Evolutionary conservation across 92 coral and sea anemone genomes (phyloP).

Genomic region (Porites evermanni): DNA sequence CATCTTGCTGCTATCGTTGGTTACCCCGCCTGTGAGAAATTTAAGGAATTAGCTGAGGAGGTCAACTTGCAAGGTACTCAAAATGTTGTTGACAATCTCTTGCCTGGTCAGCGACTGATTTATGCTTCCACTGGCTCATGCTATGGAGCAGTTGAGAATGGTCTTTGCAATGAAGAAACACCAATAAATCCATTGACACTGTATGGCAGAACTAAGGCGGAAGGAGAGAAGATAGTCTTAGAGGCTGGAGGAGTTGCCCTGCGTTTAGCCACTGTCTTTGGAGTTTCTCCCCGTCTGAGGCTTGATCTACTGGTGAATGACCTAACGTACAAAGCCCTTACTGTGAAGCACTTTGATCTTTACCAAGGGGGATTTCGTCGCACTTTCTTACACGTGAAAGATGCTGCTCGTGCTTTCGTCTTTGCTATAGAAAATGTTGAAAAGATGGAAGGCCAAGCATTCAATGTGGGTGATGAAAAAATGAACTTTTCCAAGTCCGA

Average conservation of each 20-base stretch:
- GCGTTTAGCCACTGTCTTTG: slow-evolving; percentile 94
- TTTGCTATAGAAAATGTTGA: slow-evolving; percentile 81
- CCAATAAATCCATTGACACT: slow-evolving; percentile 88
- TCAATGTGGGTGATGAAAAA: slow-evolving; percentile 86
- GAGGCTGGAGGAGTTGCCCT: slow-evolving; percentile 69
- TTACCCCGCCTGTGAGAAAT: slow-evolving; percentile 89
- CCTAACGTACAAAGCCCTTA: slow-evolving; percentile 87
- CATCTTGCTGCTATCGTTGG: slow-evolving; percentile 96
- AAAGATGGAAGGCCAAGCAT: slow-evolving; percentile 81
- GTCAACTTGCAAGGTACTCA: slow-evolving; percentile 88
- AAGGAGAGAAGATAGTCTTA: slow-evolving; percentile 75
- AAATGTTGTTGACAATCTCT: slow-evolving; percentile 73
- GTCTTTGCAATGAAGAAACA: slow-evolving; percentile 89
- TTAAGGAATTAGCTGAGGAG: slow-evolving; percentile 48
- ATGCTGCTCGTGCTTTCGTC: slow-evolving; percentile 84
- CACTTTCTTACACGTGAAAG: slow-evolving; percentile 91
- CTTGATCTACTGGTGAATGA: slow-evolving; percentile 91
- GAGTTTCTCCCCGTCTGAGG: slow-evolving; percentile 86
- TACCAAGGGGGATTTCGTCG: slow-evolving; percentile 91
- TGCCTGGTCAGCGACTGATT: slow-evolving; percentile 74
- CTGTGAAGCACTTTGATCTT: slow-evolving; percentile 83
- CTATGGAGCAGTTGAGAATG: slow-evolving; percentile 86
- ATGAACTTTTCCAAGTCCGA: slow-evolving; percentile 91
- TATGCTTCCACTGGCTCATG: slow-evolving; percentile 97
- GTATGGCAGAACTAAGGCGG: slow-evolving; percentile 89